A percentile compares a stretch with the other conserved stretches of the same genome.
Conservation (phyloP, 2,888 invertebrate species). For the Anorthoa munda region DNA sequence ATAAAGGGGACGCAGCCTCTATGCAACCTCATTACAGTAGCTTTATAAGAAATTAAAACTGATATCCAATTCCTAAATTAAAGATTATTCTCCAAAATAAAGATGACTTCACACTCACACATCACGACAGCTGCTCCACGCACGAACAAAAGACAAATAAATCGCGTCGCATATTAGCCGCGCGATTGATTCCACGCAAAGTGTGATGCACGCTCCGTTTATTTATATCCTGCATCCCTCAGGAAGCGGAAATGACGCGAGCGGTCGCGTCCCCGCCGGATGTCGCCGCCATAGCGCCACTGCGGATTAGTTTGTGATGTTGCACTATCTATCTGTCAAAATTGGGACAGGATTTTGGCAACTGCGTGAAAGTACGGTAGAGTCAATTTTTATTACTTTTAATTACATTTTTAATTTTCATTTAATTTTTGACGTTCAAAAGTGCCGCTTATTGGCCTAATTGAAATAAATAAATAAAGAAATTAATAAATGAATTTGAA, state of each 20-base stretch:
- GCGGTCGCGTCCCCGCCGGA: conserved; percentile 79
- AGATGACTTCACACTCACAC: conserved; percentile 45
- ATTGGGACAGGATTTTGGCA: conserved; percentile 3
- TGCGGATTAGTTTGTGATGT: conserved; percentile 60
- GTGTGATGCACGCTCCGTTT: conserved; percentile 85
- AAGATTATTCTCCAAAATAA: conserved; percentile 16
- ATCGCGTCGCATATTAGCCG: conserved; percentile 80
- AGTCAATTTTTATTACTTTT: no score
- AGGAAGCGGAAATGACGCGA: conserved; percentile 84
- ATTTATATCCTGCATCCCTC: conserved; percentile 73
- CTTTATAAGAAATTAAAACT: not conserved
- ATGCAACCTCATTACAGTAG: no score
- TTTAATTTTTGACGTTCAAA: no score
- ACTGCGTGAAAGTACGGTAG: not conserved
- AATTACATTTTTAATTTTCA: no score
- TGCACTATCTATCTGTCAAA: conserved; percentile 34
- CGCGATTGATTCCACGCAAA: conserved; percentile 86
- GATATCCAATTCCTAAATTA: not conserved
- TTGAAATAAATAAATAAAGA: no score
- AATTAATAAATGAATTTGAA: no score
- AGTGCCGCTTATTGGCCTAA: no score
- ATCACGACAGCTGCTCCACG: conserved; percentile 21
- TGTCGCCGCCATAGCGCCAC: conserved; percentile 80
- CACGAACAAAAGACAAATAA: conserved; percentile 74
- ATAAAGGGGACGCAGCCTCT: no score